Percentiles rank a stretch among this genome's conserved stretches.
Conservation (phyloP, 1,140 invertebrate genomes). For the Dysdera silvatica region DNA sequence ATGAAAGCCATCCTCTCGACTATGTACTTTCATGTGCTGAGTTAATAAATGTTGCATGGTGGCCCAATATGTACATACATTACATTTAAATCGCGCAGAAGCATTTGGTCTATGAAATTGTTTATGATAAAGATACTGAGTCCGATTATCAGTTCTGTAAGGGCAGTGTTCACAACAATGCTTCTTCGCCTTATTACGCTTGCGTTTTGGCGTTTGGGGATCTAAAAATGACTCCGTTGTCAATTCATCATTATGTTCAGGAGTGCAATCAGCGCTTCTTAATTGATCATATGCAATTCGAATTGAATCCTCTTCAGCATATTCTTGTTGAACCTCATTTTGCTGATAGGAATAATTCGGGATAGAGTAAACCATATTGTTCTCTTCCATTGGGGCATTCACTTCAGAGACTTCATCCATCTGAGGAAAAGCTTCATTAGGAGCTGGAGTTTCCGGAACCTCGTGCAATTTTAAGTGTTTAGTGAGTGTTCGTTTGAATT, state of each 20-base stretch:
- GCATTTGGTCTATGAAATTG: conserved; percentile 64
- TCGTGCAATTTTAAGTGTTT: conserved; percentile 44
- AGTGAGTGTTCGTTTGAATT: conserved; percentile 39
- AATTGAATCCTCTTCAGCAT: conserved; percentile 22
- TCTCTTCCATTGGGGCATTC: background rate
- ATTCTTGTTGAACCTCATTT: conserved; percentile 1
- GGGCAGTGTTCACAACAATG: conserved; percentile 63
- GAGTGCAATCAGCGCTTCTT: no score
- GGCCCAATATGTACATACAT: conserved; percentile 71
- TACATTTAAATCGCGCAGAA: conserved; percentile 62
- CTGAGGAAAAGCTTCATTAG: background rate
- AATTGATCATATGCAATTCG: conserved; percentile 14
- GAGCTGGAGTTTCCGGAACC: conserved; percentile 3
- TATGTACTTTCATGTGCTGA: conserved; percentile 68
- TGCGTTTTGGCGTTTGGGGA: conserved; percentile 16
- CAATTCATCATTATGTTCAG: no score
- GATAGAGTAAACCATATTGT: background rate
- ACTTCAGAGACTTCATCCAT: background rate
- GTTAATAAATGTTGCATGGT: conserved; percentile 66
- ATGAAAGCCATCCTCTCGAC: conserved; percentile 41
- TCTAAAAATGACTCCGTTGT: no score
- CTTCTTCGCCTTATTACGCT: conserved; percentile 42
- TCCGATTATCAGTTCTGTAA: conserved; percentile 71
- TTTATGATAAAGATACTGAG: conserved; percentile 73
- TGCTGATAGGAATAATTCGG: background rate